Conservation (phyloP, 2,113 vertebrate genomes). For the Chaetura pelagica region DNA sequence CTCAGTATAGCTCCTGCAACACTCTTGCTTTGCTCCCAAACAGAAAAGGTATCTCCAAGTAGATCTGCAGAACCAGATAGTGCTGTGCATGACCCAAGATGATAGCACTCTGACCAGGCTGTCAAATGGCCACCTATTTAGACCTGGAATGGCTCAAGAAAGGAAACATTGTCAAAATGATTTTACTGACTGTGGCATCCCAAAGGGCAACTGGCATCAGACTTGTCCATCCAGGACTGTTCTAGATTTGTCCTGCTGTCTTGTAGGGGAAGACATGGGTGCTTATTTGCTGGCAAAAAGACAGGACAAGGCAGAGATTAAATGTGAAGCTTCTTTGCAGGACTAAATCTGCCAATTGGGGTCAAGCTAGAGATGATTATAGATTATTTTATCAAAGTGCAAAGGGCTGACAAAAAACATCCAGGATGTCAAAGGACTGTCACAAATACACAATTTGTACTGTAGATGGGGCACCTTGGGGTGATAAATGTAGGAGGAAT, state of each 20-base stretch:
- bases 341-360: not conserved
- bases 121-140: not conserved
- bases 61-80: not conserved
- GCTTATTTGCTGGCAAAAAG: not conserved
- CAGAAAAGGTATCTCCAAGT: not conserved
- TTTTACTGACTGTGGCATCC: not conserved
- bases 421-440: not conserved
- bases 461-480: not conserved
- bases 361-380: not conserved
- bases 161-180: not conserved
- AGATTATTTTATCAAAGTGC: slow-evolving; percentile 36
- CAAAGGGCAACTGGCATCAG: not conserved
- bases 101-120: not conserved
- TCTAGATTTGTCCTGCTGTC: not conserved
- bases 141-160: not conserved
- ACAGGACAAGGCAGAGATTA: not conserved
- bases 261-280: not conserved
- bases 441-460: not conserved
- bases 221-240: not conserved
- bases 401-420: not conserved
- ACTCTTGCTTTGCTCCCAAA: not conserved
- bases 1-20: not conserved
- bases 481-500: not conserved
- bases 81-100: not conserved
- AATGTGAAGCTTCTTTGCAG: not conserved